A percentile compares a stretch with the other conserved stretches of the same genome.
Evolutionary conservation across 2,888 invertebrate genomes (phyloP).

Genomic region (Tachina grossa): DNA sequence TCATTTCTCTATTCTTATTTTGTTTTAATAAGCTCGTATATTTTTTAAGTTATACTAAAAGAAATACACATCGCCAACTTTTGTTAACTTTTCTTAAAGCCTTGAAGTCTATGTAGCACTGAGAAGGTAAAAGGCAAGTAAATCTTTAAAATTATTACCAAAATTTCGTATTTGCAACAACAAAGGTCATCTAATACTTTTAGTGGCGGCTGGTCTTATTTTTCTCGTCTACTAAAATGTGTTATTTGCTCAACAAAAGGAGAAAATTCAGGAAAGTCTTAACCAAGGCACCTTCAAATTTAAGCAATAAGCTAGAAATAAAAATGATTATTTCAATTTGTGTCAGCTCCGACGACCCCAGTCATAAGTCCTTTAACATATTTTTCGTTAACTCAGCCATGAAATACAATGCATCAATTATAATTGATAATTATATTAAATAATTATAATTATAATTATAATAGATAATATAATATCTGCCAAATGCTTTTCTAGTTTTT

Average conservation of each 20-base stretch:
- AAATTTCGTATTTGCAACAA: constrained; percentile 14
- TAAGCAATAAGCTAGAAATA: not conserved
- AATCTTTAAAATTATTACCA: constrained; percentile 63
- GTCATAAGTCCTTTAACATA: no score
- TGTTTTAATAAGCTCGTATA: constrained; percentile 26
- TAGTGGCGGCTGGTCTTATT: constrained; percentile 25
- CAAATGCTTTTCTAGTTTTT: no score
- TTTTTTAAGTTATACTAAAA: constrained; percentile 29
- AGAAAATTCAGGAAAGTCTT: not conserved
- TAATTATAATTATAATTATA: no score
- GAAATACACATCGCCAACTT: constrained; percentile 7
- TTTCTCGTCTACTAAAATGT: constrained; percentile 48
- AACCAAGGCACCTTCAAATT: not conserved
- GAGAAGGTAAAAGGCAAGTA: constrained; percentile 19
- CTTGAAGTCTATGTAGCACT: not conserved
- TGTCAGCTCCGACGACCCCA: not conserved
- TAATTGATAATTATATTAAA: no score
- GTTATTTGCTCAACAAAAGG: constrained; percentile 4
- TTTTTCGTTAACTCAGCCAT: no score
- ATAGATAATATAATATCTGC: no score
- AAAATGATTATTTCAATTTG: not conserved
- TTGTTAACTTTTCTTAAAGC: not conserved
- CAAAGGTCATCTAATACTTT: constrained; percentile 55
- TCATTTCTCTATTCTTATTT: constrained; percentile 2
- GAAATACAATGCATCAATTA: no score